A percentile compares a stretch with the other conserved stretches of the same genome.
phyloP scores from a whole-genome alignment of 2,888 invertebrate species.

The Andrena trimmerana region DNA sequence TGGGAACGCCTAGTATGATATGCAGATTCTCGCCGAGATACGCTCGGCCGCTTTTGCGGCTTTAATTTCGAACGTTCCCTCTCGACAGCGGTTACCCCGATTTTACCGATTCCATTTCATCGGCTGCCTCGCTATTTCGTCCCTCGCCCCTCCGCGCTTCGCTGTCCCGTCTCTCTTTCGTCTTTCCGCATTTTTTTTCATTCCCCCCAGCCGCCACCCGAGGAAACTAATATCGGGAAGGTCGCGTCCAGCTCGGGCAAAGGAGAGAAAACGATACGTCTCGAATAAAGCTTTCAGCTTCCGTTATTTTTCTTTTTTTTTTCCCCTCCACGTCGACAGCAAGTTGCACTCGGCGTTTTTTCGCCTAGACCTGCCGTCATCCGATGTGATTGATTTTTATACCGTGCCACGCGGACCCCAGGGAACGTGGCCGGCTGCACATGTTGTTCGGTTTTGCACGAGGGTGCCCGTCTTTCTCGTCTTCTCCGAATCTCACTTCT shows the following conservation, averaged over 20 bases:
- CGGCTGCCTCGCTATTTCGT: background rate
- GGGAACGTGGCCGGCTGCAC: slow-evolving; percentile 72
- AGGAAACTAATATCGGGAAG: slow-evolving; percentile 26
- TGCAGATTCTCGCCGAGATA: slow-evolving; percentile 83
- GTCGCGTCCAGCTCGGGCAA: slow-evolving; percentile 14
- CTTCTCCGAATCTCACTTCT: slow-evolving; percentile 47
- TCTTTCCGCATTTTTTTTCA: background rate
- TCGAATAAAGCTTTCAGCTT: slow-evolving; percentile 41
- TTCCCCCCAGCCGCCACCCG: too few species aligned
- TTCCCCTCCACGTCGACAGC: slow-evolving; percentile 24
- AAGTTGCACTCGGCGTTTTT: slow-evolving; percentile 62
- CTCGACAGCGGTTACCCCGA: slow-evolving; percentile 72
- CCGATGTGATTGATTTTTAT: slow-evolving; percentile 81
- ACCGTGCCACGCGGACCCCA: slow-evolving; percentile 65
- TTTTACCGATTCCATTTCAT: slow-evolving; percentile 61
- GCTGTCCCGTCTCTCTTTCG: background rate
- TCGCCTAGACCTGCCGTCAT: slow-evolving; percentile 75
- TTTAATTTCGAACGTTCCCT: slow-evolving; percentile 76
- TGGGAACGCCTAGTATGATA: slow-evolving; percentile 84
- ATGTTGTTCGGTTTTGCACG: slow-evolving; percentile 71
- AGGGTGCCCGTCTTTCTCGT: slow-evolving; percentile 70
- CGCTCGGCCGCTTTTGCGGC: slow-evolving; percentile 64
- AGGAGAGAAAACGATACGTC: slow-evolving; percentile 36
- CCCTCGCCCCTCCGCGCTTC: background rate
- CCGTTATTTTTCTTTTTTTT: slow-evolving; percentile 27